Base-by-base conservation (phyloP, 2,888 invertebrate genomes). In the Aporophyla nigra region DNA sequence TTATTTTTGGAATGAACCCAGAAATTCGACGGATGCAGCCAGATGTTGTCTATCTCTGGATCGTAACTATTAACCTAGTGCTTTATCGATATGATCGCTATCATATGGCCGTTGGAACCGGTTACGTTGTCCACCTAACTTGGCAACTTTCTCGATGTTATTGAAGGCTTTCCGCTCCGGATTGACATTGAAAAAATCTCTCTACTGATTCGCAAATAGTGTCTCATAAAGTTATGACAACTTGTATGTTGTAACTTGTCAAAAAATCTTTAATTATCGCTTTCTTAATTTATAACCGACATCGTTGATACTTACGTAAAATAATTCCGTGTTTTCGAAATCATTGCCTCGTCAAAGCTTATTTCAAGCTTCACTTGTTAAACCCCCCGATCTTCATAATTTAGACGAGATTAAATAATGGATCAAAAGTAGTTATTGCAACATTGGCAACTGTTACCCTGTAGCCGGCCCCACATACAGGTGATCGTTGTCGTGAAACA, bases 91-190 rank as follows among this genome's bases (percentile, higher is more conserved):
- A 90, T 91, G 88, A 87, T 89, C 82, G 86, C 87, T 89, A 93
- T 93, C 92, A 93, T 91, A 92, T 92, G 92, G 89, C 88, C 75
- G 87, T 81, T 82, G 61, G 73, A 93, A 95, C 95, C 94, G 93
- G 95, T 95, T 94, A 54, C 81, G 79, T 72, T 80, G 87, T 88
- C 88, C 87, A 90, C 89, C 90, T 92, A 91, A 92, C 92, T 90
- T 92, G 88, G 89, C 90, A 92, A 95, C 95, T 95, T 95, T 95
- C 94, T 92, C 93, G 80, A 90, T 79, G 86, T 91, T 91, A 90
- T 90, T 85, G 87, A 91, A 88, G 85, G 80, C 86, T 91, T 91
- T 90, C 85, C 74, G 79, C 49, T 78, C 43, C 2, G 54, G 61
- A 78, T 71, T 78, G 54, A 78, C 71, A 71, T 74, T 68, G 49